Evolutionary conservation across 2,797 vertebrate species (phyloP), one percentile per base, ranked within the genome.

Genomic region (Rhinella marina): DNA sequence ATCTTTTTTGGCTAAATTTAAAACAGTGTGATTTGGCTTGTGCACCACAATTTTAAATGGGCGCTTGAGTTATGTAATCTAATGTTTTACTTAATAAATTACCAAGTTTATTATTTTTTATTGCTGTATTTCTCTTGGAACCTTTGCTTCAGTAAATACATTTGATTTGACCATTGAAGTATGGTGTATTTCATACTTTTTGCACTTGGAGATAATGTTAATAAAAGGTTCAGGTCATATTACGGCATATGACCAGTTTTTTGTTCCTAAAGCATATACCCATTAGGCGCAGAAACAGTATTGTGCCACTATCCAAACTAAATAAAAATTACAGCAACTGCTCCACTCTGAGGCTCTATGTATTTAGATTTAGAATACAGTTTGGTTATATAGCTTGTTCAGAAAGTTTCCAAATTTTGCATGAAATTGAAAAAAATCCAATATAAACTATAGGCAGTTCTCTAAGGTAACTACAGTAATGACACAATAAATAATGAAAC

Each of bases 1-100:
- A 84, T 59, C 17, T 41, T 72, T 59, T 52, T 14, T 68, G 66
- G 52, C 56, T 59, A 48, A 50, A 75, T 76, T 73, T 75, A 84
- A 29, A 84, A 73, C 82, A 84, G 27, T 19, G 23, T 23, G 27
- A 72, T 70, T 84, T 84, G 70, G 70, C 29, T 61, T 85, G 72
- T 41, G n/a, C 41, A 76, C 41, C 41, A 21, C 13, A 1, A 64
- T 77, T 64, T 78, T 21, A 66, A 64, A 77, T 66, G 32, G 29
- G 48, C 54, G 56, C 57, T 66, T 54, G 21, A 64, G 84, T 85
- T 85, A 77, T 66, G 76, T 23, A 64, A 85, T 77, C 10, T 32
- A 85, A 64, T 85, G 73, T 85, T 77, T 85, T 85, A 77, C 59
- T 76, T 85, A 77, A 85, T 76, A 61, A 59, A 77, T 48, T 85